These are phyloP conservation scores for Hirtodrosophila duncani DNA, from an alignment of 2,888 invertebrate species.

Conservation along the genomic window DNA sequence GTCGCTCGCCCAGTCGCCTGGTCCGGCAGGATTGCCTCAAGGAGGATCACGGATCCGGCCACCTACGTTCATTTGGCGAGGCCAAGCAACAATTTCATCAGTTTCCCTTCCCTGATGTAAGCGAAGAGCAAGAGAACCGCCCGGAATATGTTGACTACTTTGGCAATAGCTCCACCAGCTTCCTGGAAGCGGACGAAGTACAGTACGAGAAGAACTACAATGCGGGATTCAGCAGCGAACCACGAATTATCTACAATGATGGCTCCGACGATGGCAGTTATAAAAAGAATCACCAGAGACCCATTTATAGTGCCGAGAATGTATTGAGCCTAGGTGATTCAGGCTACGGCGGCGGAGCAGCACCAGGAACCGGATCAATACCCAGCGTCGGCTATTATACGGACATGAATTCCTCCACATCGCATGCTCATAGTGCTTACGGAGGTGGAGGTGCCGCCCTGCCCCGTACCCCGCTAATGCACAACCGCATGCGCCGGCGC, in stretches of 20 bases:
- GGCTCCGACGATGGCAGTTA: constrained; percentile 66
- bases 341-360: constrained; percentile 38
- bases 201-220: constrained; percentile 75
- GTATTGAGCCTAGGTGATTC: constrained; percentile 54
- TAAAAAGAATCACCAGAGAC: constrained; percentile 49
- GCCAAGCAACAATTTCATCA: constrained; percentile 76
- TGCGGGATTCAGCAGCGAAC: constrained; percentile 75
- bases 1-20: constrained; percentile 74
- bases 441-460: constrained; percentile 63
- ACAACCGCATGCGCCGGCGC: constrained; percentile 71
- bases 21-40: constrained; percentile 77
- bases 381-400: constrained; percentile 46
- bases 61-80: constrained; percentile 77
- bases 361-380: constrained; percentile 24
- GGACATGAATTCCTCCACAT: constrained; percentile 29
- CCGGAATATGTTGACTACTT: constrained; percentile 74
- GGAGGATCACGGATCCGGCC: constrained; percentile 67
- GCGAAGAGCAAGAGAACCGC: constrained; percentile 70
- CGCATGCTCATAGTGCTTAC: constrained; percentile 26
- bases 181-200: constrained; percentile 75
- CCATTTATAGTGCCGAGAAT: constrained; percentile 74
- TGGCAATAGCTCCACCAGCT: constrained; percentile 69
- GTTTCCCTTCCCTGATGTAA: constrained; percentile 73
- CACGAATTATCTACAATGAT: constrained; percentile 75
- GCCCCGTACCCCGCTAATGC: constrained; percentile 73